Base-by-base conservation (phyloP, 2,113 vertebrate genomes). In the Tylochromis polylepis region DNA sequence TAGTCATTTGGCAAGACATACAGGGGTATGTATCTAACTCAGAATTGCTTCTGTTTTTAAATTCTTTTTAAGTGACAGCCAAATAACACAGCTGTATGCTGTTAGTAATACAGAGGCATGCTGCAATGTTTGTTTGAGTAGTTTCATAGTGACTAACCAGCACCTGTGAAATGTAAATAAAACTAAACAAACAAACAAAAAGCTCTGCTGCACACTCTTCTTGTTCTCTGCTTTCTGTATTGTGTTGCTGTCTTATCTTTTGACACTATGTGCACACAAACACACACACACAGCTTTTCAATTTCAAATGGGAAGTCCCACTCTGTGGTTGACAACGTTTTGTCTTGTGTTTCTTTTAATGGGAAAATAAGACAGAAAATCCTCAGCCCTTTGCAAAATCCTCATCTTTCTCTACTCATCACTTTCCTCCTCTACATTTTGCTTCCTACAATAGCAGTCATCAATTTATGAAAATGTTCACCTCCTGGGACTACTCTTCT, bases 391-490 rank as follows among this genome's bases (percentile, higher is more conserved):
- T 78, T 65, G 72, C 34, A 43, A 62, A 60, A 46, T 41, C 51
- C 84, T 65, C 83, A 53, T 34, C 67, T 83, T 59, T 75, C 46
- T 11, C 43, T 16, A 3, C 85, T 89, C 85, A 55, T 88, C 85
- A 60, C 24, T 93, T 85, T 86, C 81, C 85, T 89, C 86, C 82
- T 81, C 75, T 79, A 79, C 81, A 85, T 81, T 51, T 51, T 27
- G 15, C 86, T 55, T 58, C 62, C 70, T 31, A 72, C 53, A 81
- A 83, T 36, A 81, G 83, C 79, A 86, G 84, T 83, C 84, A 85
- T 86, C 85, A 90, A 67, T 92, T 91, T 91, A 70, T 86, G 81
- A 91, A 89, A 62, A 90, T 81, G 58, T 84, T 84, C 31, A 59
- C 29, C 89, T 89, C 88, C 79, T 62, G 58, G 78, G 87, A 86